These are phyloP conservation scores for Drosophila willistoni DNA, from an alignment of 1,140 invertebrate species.

Conservation along the genomic window DNA sequence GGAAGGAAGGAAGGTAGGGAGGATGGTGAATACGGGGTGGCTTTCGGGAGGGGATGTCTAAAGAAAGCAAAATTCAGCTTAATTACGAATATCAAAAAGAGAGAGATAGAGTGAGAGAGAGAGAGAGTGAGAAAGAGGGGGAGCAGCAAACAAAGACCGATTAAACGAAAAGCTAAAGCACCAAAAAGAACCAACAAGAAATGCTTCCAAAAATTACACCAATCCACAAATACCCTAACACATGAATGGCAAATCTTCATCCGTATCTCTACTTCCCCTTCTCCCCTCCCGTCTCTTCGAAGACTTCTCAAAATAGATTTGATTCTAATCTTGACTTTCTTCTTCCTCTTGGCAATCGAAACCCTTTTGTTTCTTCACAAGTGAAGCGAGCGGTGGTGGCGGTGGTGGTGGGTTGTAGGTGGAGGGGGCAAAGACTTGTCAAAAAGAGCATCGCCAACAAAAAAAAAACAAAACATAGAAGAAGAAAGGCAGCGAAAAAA, in stretches of 20 bases:
- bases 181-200: conserved; percentile 43
- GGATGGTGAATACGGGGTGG: conserved; percentile 3
- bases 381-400: too few species aligned
- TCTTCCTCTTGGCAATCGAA: too few species aligned
- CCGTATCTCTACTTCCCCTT: too few species aligned
- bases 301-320: too few species aligned
- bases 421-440: conserved; percentile 1
- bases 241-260: too few species aligned
- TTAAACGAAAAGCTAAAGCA: conserved; percentile 63
- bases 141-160: conserved; percentile 40
- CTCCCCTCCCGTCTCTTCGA: too few species aligned
- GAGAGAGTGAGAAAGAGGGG: conserved; percentile 6
- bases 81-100: conserved; percentile 20
- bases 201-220: neutral
- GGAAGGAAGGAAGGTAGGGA: too few species aligned
- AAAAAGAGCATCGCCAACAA: conserved; percentile 21
- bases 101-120: conserved; percentile 13
- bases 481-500: conserved; percentile 19
- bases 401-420: too few species aligned
- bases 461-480: conserved; percentile 3
- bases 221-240: neutral
- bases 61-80: conserved; percentile 61
- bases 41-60: neutral
- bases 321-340: too few species aligned
- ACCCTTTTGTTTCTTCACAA: too few species aligned